phyloP scores from a whole-genome alignment of 2,113 vertebrate genomes.

The Tautogolabrus adspersus region DNA sequence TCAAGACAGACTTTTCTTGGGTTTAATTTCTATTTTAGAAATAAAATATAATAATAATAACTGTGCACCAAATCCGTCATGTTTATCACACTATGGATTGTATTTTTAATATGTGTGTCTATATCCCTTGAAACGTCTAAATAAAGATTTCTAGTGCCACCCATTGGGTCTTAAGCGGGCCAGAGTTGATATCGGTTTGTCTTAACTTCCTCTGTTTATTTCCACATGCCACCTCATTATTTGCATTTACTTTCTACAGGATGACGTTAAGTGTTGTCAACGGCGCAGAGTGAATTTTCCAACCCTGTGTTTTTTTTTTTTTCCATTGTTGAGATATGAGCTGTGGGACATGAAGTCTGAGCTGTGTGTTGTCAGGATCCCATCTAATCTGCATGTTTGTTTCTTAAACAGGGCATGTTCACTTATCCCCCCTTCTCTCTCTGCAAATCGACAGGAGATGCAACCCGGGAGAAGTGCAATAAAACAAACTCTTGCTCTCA shows the following conservation, averaged over 20 bases:
- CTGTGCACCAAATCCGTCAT: constrained; percentile 50
- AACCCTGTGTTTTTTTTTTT: constrained; percentile 36
- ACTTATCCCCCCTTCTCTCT: constrained; percentile 70
- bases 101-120: constrained; percentile 27
- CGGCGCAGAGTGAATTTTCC: constrained; percentile 7
- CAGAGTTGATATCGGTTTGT: constrained; percentile 56
- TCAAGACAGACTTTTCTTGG: constrained; percentile 19
- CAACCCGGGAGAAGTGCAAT: constrained; percentile 84
- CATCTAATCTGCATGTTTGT: constrained; percentile 87
- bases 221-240: constrained; percentile 72
- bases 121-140: constrained; percentile 29
- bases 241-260: constrained; percentile 72
- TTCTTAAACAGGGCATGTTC: constrained; percentile 87
- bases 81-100: constrained; percentile 31
- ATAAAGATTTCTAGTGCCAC: constrained; percentile 51
- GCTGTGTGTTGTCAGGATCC: constrained; percentile 76
- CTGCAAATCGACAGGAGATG: constrained; percentile 82
- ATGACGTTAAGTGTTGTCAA: constrained; percentile 45
- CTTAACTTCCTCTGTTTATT: constrained; percentile 64
- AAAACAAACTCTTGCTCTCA: constrained; percentile 87
- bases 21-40: constrained; percentile 50
- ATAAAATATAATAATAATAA: constrained; percentile 3
- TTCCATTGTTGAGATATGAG: constrained; percentile 69
- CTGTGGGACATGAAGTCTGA: constrained; percentile 77
- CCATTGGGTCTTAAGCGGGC: constrained; percentile 52